Percentiles rank a stretch among this genome's conserved stretches.
Conservation (phyloP, 2,888 invertebrate genomes). For the Argyresthia goedartella region DNA sequence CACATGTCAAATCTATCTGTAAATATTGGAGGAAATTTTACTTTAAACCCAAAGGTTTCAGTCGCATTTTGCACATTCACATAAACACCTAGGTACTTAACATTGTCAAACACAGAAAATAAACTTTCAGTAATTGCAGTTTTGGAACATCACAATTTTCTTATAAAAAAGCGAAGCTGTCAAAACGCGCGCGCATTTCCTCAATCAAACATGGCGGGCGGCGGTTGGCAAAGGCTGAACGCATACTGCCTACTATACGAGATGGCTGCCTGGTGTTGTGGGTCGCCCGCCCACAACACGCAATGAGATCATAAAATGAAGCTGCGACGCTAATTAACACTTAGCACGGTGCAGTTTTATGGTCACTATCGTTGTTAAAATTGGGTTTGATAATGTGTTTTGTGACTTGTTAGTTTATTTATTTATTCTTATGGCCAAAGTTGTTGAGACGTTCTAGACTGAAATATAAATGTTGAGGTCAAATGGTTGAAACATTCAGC, state of each 20-base stretch:
- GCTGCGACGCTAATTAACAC: slow-evolving; percentile 52
- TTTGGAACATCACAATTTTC: too few species aligned
- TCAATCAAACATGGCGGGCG: slow-evolving; percentile 16
- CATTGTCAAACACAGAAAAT: not conserved
- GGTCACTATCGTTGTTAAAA: too few species aligned
- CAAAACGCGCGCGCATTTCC: slow-evolving; percentile 18
- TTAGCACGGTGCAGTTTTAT: slow-evolving; percentile 21
- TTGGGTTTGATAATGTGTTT: too few species aligned
- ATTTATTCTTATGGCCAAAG: too few species aligned
- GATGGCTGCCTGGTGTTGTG: slow-evolving; percentile 16
- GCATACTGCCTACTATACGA: slow-evolving; percentile 28
- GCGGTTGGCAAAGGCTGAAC: slow-evolving; percentile 30
- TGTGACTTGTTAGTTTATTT: too few species aligned
- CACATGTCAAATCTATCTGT: too few species aligned
- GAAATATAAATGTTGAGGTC: too few species aligned
- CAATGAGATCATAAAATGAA: slow-evolving; percentile 62
- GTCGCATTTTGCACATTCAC: too few species aligned
- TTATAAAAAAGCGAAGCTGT: slow-evolving; percentile 10
- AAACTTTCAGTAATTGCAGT: not conserved
- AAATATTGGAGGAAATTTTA: too few species aligned
- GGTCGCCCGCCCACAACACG: slow-evolving; percentile 56
- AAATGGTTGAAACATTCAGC: too few species aligned
- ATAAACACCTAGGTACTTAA: not conserved
- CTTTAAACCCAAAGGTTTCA: too few species aligned
- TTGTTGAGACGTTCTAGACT: too few species aligned